phyloP scores from a whole-genome alignment of 2,797 vertebrate genomes.

The Acanthurus tractus region DNA sequence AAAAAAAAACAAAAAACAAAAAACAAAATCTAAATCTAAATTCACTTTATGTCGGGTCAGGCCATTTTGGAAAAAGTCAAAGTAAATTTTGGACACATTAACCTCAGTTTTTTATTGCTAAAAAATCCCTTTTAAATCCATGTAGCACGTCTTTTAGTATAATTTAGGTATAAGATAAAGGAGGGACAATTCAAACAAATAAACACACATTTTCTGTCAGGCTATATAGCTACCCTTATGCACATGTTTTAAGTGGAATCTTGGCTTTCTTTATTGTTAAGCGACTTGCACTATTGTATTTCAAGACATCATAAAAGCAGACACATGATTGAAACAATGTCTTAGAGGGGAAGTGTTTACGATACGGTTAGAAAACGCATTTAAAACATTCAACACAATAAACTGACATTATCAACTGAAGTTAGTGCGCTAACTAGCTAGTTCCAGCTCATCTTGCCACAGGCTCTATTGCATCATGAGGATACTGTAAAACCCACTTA shows the following conservation, averaged over 20 bases:
- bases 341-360: not conserved
- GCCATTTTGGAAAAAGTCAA: not conserved
- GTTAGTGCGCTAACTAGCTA: no score
- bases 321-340: not conserved
- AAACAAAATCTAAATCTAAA: not conserved
- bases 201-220: not conserved
- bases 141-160: not conserved
- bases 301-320: not conserved
- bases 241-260: not conserved
- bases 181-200: not conserved
- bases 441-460: no score
- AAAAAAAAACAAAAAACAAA: not conserved
- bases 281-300: no score
- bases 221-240: not conserved
- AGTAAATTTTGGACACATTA: not conserved
- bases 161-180: not conserved
- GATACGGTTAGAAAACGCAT: no score
- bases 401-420: no score
- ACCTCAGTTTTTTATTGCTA: not conserved
- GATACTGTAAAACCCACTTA: no score
- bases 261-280: not conserved
- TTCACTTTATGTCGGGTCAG: not conserved
- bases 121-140: not conserved
- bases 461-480: no score
- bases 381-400: no score